Evolutionary conservation across 2,113 vertebrate genomes (phyloP), one percentile per base, ranked within the genome.

Genomic region (Deroptyus accipitrinus): DNA sequence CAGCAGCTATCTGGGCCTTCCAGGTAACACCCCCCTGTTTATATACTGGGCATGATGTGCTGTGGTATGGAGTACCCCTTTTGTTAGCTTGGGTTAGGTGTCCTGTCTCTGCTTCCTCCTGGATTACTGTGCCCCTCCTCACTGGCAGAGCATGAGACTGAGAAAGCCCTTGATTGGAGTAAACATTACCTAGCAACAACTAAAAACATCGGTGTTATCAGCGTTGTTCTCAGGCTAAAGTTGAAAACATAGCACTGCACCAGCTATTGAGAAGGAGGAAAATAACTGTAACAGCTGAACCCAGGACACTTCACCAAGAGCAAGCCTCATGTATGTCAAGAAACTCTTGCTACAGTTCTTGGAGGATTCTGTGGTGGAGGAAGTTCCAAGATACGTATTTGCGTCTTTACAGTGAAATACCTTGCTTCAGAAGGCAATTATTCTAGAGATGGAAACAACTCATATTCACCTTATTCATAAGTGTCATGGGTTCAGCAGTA

Each of bases 331-430:
- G 5, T 22, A 18, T 1, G 1, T 39, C 51, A 70, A 20, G 15
- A 66, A 55, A 25, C 8, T 6, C 51, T 67, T 35, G 7, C 11
- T 33, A 28, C 0, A 0, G 19, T 7, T 54, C 49, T 76, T 3
- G 1, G 55, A 24, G 39, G 3, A 3, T 52, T 54, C 31, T 79
- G 15, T 41, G 16, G 13, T 16, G 67, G 19, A 44, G 4, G 13
- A 78, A 35, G 12, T 61, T 35, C 62, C 39, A 70, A 22, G 20
- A 7, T 48, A 54, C 17, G 2, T 3, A 16, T 28, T 66, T 75
- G 12, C 31, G 1, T 67, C 31, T 35, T 75, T n/a, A 55, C 6
- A 75, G 15, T 35, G 39, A 11, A 83, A 75, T 54, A 48, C 4
- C 6, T 55, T 2, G 0, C 18, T 15, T 41, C 33, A 39, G 35